Base-by-base conservation (phyloP, 2,888 invertebrate genomes). In the Sinodicranocentrus sp. region DNA sequence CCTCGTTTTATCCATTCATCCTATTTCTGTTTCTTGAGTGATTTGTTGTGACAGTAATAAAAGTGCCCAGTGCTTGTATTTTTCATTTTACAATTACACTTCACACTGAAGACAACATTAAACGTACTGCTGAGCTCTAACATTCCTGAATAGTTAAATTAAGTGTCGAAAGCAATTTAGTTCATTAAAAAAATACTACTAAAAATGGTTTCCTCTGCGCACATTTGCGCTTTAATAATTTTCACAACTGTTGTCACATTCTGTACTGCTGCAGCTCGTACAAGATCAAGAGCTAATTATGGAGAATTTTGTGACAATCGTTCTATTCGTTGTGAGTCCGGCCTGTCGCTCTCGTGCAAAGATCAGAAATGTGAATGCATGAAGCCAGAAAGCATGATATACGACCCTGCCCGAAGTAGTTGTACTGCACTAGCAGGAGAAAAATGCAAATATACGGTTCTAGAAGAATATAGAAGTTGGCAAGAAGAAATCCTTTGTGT, bases 361-460 rank as follows among this genome's bases (percentile, higher is more conserved):
- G 79, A 83, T 43, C 43, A 63, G 8, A 72, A 65, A 3, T 85
- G 85, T 43, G 70, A 26, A 15, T 85, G 85, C 44, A 28, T 75
- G 17, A 85, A 85, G 76, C 72, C 79, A 5, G 85, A 85, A 0
- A 63, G 43, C 19, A 85, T 85, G 85, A 67, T 70, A 2, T 85
- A 61, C 33, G 67, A 79, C 63, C 0, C 61, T 0, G 19, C 17
- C 21, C 48, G 65, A 10, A 26, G 73, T 15, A 54, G 61, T 6
- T 85, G 85, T 54, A 78, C 78, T 0, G 54, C 71, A 0, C 26
- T 82, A 23, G 83, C 76, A 0, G 72, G 79, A 10, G 85, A 85
- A 75, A 76, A 75, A 44, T 83, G 85, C 61, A 73, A 73, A 26
- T 85, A 61, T n/a, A 83, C 78, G 1, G 71, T 85, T 1, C 17